Conservation (phyloP, 2,888 invertebrate species). For the Melieria crassipennis region DNA sequence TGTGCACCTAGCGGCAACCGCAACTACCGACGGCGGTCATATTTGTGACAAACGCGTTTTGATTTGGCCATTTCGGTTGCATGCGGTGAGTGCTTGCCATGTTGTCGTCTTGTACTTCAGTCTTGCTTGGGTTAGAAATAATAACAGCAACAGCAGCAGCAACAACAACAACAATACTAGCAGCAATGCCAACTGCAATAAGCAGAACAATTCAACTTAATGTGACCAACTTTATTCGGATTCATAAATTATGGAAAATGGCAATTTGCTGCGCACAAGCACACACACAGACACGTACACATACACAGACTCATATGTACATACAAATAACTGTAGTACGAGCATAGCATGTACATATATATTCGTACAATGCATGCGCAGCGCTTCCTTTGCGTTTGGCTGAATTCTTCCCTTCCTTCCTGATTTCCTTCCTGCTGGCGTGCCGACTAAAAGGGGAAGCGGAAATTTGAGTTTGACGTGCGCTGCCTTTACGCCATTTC, state of each 20-base stretch:
- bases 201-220: constrained; percentile 10
- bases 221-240: constrained; percentile 38
- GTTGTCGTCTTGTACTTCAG: too few species aligned
- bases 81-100: too few species aligned
- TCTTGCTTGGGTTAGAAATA: too few species aligned
- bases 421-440: background rate
- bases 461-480: constrained; percentile 37
- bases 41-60: too few species aligned
- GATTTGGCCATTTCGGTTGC: too few species aligned
- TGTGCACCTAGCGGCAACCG: too few species aligned
- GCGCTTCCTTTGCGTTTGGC: too few species aligned
- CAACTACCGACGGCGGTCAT: too few species aligned
- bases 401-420: constrained; percentile 4
- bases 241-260: constrained; percentile 44
- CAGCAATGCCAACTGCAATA: background rate
- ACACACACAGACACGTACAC: constrained; percentile 18
- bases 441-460: constrained; percentile 26
- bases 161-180: background rate
- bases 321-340: constrained; percentile 1
- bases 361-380: background rate
- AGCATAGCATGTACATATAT: background rate
- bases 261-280: constrained; percentile 37
- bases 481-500: constrained; percentile 5
- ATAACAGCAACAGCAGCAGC: too few species aligned
- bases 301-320: constrained; percentile 5